phyloP scores from a whole-genome alignment of 1,140 invertebrate genomes.

The Microplitis mediator region DNA sequence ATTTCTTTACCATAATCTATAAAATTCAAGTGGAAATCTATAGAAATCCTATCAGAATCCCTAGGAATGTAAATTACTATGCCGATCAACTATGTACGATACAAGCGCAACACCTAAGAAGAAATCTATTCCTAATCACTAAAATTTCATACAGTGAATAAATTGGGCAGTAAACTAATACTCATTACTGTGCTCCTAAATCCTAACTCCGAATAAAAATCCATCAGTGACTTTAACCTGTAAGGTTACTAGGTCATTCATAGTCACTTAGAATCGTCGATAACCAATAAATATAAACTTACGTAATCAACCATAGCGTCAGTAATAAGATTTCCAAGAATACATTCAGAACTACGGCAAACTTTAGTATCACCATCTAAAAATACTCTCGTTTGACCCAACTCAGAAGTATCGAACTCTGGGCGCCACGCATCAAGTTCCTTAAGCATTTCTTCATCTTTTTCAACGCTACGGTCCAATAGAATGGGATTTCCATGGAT shows the following conservation, averaged over 20 bases:
- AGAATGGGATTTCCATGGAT: slow-evolving; percentile 83
- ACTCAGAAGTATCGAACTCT: slow-evolving; percentile 32
- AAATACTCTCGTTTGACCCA: not conserved
- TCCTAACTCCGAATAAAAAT: too few relatives aligned
- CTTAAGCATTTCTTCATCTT: slow-evolving; percentile 70
- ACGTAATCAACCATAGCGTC: slow-evolving; percentile 73
- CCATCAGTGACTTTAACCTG: not conserved
- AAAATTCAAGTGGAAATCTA: too few relatives aligned
- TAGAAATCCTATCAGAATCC: too few relatives aligned
- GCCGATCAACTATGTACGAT: too few relatives aligned
- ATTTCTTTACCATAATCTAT: too few relatives aligned
- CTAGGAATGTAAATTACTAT: too few relatives aligned
- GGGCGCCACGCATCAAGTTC: slow-evolving; percentile 69
- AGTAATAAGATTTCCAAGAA: slow-evolving; percentile 81
- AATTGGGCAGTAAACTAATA: too few relatives aligned
- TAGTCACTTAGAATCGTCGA: not conserved
- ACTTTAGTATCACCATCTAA: slow-evolving; percentile 70
- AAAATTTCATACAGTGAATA: too few relatives aligned
- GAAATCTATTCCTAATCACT: too few relatives aligned
- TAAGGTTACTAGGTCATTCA: slow-evolving; percentile 8
- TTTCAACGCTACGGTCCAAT: slow-evolving; percentile 67
- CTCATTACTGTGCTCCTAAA: too few relatives aligned
- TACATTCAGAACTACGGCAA: slow-evolving; percentile 81
- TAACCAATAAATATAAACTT: slow-evolving; percentile 48
- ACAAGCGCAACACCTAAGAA: too few relatives aligned